These are phyloP conservation scores for Rissa tridactyla DNA, from an alignment of 2,113 vertebrate genomes.

Conservation along the genomic window DNA sequence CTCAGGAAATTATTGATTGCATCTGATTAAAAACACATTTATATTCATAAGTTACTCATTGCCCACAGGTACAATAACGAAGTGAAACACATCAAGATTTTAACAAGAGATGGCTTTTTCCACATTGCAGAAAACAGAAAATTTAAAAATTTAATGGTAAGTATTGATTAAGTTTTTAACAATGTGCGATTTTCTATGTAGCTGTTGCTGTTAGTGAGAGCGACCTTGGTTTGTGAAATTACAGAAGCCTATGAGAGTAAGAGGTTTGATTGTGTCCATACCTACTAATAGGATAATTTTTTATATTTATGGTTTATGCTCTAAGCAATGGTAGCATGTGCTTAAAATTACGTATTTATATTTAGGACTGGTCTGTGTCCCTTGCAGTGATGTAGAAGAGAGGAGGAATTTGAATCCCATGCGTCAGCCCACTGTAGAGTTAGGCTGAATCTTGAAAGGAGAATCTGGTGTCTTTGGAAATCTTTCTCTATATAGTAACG, in stretches of 20 bases:
- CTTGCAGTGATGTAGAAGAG: not conserved
- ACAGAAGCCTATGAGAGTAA: not conserved
- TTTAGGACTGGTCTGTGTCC: not conserved
- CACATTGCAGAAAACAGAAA: constrained; percentile 97
- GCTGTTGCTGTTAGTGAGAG: not conserved
- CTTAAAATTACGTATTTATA: not conserved
- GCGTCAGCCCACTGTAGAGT: not conserved
- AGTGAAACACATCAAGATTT: constrained; percentile 99
- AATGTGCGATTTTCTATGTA: not conserved
- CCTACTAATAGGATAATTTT: not conserved
- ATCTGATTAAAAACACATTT: constrained; percentile 91
- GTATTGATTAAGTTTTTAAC: constrained; percentile 70
- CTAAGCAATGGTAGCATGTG: not conserved
- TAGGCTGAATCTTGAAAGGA: not conserved
- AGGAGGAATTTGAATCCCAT: not conserved
- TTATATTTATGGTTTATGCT: not conserved
- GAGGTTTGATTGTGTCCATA: not conserved
- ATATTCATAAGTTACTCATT: constrained; percentile 92
- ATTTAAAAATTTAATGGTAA: constrained; percentile 97
- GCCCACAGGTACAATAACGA: constrained; percentile 97
- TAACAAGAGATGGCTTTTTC: constrained; percentile 93
- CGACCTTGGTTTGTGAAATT: constrained; percentile 39
- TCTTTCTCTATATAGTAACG: not conserved
- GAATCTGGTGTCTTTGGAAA: not conserved
- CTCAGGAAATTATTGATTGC: constrained; percentile 85